Percentiles rank a stretch among this genome's conserved stretches.
Conservation (phyloP, 2,888 invertebrate species). For the Stenurella melanura region DNA sequence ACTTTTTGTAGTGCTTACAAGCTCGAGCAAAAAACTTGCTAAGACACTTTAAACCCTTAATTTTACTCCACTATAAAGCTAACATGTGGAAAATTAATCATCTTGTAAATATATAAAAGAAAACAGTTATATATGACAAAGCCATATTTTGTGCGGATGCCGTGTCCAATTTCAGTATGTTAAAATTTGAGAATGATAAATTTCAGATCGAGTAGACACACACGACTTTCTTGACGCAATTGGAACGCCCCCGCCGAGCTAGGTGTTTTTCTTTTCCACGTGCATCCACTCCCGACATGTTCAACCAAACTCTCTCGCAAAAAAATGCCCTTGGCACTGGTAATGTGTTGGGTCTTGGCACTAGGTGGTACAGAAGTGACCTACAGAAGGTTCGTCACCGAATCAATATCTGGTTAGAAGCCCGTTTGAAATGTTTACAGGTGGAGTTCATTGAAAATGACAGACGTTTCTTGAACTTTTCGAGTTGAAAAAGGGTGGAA, state of each 20-base stretch:
- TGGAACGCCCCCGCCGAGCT: neutral
- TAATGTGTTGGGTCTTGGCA: conserved; percentile 47
- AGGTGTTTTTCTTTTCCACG: neutral
- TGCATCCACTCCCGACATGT: conserved; percentile 13
- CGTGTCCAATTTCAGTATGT: no score
- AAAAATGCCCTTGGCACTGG: conserved; percentile 59
- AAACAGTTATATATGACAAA: no score
- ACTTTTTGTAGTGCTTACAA: no score
- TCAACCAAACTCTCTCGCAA: neutral
- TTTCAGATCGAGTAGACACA: neutral
- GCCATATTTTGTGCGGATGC: no score
- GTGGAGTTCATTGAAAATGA: neutral
- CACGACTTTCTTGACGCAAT: conserved; percentile 2
- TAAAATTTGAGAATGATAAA: no score
- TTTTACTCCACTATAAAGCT: no score
- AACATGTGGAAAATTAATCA: no score
- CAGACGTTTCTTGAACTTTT: neutral
- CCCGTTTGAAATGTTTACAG: neutral
- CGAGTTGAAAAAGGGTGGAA: neutral
- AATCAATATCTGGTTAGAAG: conserved; percentile 38
- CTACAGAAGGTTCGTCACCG: conserved; percentile 27
- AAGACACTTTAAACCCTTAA: no score
- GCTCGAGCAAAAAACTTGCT: no score
- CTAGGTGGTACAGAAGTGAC: conserved; percentile 57
- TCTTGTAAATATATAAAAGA: no score